Evolutionary conservation across 2,113 vertebrate genomes (phyloP), one percentile per base, ranked within the genome.

Genomic region (Petromus typicus): DNA sequence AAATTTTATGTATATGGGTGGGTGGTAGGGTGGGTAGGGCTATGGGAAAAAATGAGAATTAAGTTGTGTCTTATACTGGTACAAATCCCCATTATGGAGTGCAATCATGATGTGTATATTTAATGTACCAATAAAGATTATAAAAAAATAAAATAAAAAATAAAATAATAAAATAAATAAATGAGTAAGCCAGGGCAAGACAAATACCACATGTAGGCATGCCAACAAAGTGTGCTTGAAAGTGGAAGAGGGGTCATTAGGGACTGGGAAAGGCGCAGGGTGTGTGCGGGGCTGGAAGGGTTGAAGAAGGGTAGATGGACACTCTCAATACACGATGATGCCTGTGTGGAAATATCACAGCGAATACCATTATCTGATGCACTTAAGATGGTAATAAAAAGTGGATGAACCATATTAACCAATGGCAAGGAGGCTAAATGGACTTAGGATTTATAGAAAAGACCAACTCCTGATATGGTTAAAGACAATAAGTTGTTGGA

Each of bases 401-500:
- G 40, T 75, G 48, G 7, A 22, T 84, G 45, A 86, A 78, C 45
- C 22, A 61, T 89, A 11, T 67, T 59, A 93, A 80, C 4, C n/a
- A 95, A 16, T 57, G 48, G 18, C 2, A 37, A 76, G 32, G 54
- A 95, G 48, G 30, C 23, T 57, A 75, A 87, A 56, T 23, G 76
- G n/a, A 48, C 63, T 9, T 22, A 30, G 2, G 27, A 32, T 73
- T 84, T 95, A 48, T 37, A 51, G 64, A 48, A 88, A 80, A 92
- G 34, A 76, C 66, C 11, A 87, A 27, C 9, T 30, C 48, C 32
- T 66, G 22, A 86, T 56, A 71, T 82, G 27, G 37, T 61, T 76
- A 57, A 87, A 91, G 25, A 78, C 61, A 79, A 25, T 27, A 48
- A 78, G 30, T 87, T 91, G 88, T 90, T 73, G 67, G 34, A 83